Evolutionary conservation across 2,797 vertebrate genomes (phyloP), one percentile per base, ranked within the genome.

Genomic region (Calcarius lapponicus): DNA sequence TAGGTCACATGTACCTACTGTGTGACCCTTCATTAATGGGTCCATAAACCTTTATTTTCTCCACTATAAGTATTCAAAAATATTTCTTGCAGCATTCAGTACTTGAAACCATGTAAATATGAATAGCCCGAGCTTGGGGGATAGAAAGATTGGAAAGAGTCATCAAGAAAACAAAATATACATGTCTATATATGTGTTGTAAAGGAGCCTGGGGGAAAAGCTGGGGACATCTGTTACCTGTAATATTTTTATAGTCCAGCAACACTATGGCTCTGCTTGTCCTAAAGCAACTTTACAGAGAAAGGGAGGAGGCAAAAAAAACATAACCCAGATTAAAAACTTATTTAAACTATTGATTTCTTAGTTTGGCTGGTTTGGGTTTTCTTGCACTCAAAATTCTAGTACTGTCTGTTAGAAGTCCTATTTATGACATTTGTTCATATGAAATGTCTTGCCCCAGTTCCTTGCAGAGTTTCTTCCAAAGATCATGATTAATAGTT

Each of bases 401-500:
- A 76, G 36, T 53, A 56, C 61, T 92, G 91, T 86, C 69, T 89
- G 19, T 87, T 93, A 73, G 31, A 92, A 79, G 29, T 86, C 62
- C n/a, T 93, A 17, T 92, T 96, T 96, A 92, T 96, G 83, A 91
- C 91, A 87, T 95, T 96, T 93, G 86, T 87, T 97, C 62, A 24
- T 91, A 31, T 26, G 47, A 93, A 97, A 80, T 83, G 62, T 65
- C 75, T 90, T 91, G 54, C 85, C 93, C 73, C 73, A 62, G 88
- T 92, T 92, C 82, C 85, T 97, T 95, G 54, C 88, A 54, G 78
- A 88, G 82, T 94, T 85, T 87, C 94, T 92, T 89, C 94, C 91
- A 65, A 96, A 95, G 87, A 86, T 66, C 80, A 28, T 96, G 95
- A 97, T 96, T 96, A 97, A 97, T 96, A 96, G 93, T 97, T 97